Evolutionary conservation across 1,140 invertebrate species (phyloP).

Genomic region (Trachymyrmex cornetzi): DNA sequence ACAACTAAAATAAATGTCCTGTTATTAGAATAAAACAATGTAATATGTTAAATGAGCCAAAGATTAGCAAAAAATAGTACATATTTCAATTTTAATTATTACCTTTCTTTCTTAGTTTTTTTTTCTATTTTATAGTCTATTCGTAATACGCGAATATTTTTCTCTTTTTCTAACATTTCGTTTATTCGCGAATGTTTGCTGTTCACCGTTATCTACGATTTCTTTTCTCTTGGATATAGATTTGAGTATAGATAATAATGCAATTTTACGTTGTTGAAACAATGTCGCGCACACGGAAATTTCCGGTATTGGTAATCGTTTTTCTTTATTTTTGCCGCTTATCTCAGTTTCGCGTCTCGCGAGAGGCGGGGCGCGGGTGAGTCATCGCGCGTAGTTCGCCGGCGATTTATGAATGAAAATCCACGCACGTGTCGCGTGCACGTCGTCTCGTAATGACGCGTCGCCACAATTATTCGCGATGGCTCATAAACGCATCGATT

Average conservation of each 20-base stretch:
- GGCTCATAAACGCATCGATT: slow-evolving; percentile 73
- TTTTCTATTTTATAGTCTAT: not conserved
- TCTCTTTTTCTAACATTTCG: not conserved
- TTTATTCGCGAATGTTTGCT: not conserved
- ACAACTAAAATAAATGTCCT: too few relatives aligned
- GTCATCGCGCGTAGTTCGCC: slow-evolving; percentile 72
- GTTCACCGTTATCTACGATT: not conserved
- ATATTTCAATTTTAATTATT: not conserved
- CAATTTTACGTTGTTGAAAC: not conserved
- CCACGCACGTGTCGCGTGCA: slow-evolving; percentile 74
- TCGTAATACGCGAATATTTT: not conserved
- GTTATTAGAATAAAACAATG: too few relatives aligned
- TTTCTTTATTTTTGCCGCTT: slow-evolving; percentile 77
- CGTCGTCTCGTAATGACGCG: slow-evolving; percentile 41
- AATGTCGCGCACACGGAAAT: not conserved
- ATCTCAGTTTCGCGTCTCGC: slow-evolving; percentile 77
- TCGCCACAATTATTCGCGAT: slow-evolving; percentile 70
- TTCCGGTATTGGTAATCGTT: not conserved
- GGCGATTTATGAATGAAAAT: slow-evolving; percentile 86
- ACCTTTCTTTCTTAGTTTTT: not conserved
- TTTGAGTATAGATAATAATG: slow-evolving; percentile 54
- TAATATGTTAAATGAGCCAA: too few relatives aligned
- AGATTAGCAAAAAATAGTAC: too few relatives aligned
- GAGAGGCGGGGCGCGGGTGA: slow-evolving; percentile 60
- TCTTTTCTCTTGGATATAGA: slow-evolving; percentile 15